Conservation (phyloP, 2,113 vertebrate species). For the Lampris megalopsis region DNA sequence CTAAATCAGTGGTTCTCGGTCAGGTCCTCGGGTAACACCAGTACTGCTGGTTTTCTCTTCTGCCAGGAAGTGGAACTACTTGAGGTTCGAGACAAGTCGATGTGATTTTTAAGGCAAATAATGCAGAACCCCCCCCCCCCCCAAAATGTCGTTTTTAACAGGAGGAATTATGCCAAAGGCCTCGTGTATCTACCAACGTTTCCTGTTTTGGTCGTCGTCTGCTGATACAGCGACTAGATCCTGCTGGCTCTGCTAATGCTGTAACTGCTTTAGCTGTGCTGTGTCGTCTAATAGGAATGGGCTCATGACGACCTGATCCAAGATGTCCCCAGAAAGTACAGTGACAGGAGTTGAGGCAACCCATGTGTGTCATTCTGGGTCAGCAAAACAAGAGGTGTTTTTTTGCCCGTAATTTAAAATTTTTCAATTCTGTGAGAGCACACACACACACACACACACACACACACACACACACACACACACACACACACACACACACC, state of each 20-base stretch:
- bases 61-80: too few relatives aligned
- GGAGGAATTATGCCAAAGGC: neutral
- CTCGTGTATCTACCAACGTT: neutral
- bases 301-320: too few relatives aligned
- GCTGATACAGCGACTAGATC: neutral
- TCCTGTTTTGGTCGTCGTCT: neutral
- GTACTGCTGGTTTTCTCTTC: too few relatives aligned
- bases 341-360: too few relatives aligned
- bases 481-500: conserved; percentile 3
- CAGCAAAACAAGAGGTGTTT: too few relatives aligned
- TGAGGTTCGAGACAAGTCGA: neutral
- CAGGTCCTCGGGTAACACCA: too few relatives aligned
- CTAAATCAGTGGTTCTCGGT: neutral
- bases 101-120: neutral
- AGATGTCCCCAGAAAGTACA: too few relatives aligned
- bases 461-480: conserved; percentile 3
- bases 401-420: too few relatives aligned
- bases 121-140: neutral
- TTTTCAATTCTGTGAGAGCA: neutral
- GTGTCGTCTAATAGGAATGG: too few relatives aligned
- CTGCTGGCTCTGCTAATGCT: neutral
- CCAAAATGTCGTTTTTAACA: neutral
- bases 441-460: conserved; percentile 11
- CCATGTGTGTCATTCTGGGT: neutral
- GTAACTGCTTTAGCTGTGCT: too few relatives aligned